Conservation (phyloP, 2,113 vertebrate species). For the Neolamprologus ventralis region DNA sequence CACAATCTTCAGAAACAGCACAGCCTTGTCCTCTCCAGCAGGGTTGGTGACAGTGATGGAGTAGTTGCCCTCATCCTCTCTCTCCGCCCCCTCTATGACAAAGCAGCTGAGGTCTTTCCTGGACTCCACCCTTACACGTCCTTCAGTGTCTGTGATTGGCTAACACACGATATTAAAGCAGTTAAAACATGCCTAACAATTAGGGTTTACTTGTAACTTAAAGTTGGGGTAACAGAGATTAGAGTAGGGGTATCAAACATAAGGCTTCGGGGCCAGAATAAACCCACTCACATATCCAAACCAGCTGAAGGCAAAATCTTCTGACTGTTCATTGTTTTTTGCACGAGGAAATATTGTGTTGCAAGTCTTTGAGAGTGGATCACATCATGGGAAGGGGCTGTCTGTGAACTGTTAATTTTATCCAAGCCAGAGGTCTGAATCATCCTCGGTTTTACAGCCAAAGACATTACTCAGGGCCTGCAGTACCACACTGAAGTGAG, state of each 20-base stretch:
- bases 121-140: slow-evolving; percentile 73
- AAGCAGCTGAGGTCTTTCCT: slow-evolving; percentile 76
- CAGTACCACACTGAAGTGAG: background rate
- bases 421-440: background rate
- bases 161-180: slow-evolving; percentile 24
- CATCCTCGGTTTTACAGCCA: background rate
- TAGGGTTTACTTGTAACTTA: background rate
- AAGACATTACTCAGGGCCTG: background rate
- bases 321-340: background rate
- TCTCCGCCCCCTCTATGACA: slow-evolving; percentile 81
- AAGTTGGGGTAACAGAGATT: background rate
- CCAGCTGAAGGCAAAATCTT: background rate
- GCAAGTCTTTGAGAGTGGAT: background rate
- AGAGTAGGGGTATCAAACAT: background rate
- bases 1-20: slow-evolving; percentile 78
- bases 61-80: slow-evolving; percentile 79
- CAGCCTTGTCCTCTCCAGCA: slow-evolving; percentile 77
- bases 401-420: background rate
- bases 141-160: slow-evolving; percentile 60
- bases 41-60: slow-evolving; percentile 82
- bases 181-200: background rate
- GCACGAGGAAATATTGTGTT: background rate
- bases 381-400: background rate
- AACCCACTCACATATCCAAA: background rate
- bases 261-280: background rate